Evolutionary conservation across 2,797 vertebrate genomes (phyloP).

Genomic region (Harpagifer antarcticus): DNA sequence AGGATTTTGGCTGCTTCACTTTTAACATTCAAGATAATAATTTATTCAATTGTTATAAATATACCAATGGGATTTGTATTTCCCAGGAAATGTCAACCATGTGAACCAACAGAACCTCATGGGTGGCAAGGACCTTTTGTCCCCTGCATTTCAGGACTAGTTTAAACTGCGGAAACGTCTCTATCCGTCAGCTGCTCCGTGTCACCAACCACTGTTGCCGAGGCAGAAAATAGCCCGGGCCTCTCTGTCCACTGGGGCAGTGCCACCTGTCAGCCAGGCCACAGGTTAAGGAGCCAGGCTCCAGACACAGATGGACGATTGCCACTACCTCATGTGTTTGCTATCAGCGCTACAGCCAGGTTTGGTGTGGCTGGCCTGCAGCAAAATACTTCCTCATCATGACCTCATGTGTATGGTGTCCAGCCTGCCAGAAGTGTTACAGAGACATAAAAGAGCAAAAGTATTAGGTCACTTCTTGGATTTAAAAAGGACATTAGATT

Average conservation of each 20-base stretch:
- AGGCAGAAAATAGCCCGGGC: slow-evolving; percentile 70
- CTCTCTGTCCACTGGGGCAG: slow-evolving; percentile 49
- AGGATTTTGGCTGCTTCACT: too few relatives aligned
- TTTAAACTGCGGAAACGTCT: slow-evolving; percentile 52
- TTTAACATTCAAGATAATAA: not conserved
- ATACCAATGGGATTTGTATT: not conserved
- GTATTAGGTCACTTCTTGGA: slow-evolving; percentile 55
- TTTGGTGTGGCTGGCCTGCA: slow-evolving; percentile 56
- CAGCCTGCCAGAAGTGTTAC: slow-evolving; percentile 28
- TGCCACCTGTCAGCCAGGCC: slow-evolving; percentile 72
- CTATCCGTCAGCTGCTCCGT: slow-evolving; percentile 68
- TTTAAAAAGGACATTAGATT: slow-evolving; percentile 37
- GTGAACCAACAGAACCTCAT: slow-evolving; percentile 1
- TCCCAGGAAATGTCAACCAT: slow-evolving; percentile 27
- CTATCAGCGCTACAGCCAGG: slow-evolving; percentile 57
- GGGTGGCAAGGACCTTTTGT: slow-evolving; percentile 57
- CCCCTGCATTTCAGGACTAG: slow-evolving; percentile 41
- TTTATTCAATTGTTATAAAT: not conserved
- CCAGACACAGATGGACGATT: slow-evolving; percentile 64
- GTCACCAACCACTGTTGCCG: slow-evolving; percentile 58
- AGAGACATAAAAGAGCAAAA: slow-evolving; percentile 49
- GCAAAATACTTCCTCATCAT: slow-evolving; percentile 48
- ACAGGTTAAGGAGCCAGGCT: slow-evolving; percentile 63
- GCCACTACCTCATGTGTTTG: slow-evolving; percentile 66
- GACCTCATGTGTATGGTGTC: slow-evolving; percentile 60